Conservation (phyloP, 2,797 vertebrate species). For the Leuciscus waleckii region DNA sequence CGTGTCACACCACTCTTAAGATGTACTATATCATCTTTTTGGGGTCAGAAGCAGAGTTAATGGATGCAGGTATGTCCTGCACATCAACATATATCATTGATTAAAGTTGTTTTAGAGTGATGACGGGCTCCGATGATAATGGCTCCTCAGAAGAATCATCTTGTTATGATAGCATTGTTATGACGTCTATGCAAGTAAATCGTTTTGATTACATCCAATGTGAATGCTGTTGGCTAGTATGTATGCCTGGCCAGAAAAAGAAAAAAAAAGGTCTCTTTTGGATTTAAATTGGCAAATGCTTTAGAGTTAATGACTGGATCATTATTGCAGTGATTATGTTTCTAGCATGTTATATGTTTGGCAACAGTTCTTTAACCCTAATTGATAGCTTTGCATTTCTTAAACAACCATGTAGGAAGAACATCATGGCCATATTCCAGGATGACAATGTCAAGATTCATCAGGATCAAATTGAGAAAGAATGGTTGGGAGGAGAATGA, state of each 20-base stretch:
- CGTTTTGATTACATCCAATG: neutral
- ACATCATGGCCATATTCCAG: too few species aligned
- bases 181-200: neutral
- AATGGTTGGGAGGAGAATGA: too few species aligned
- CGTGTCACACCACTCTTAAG: neutral
- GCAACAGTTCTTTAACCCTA: too few species aligned
- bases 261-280: neutral
- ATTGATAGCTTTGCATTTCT: too few species aligned
- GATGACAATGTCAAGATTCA: too few species aligned
- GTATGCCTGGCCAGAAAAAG: neutral
- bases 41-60: constrained; percentile 24
- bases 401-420: too few species aligned
- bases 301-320: too few species aligned
- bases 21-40: constrained; percentile 31
- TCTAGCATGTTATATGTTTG: too few species aligned
- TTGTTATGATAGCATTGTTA: neutral
- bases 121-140: neutral
- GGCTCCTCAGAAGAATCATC: neutral
- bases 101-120: constrained; percentile 12
- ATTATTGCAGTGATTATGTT: too few species aligned
- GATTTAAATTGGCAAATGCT: too few species aligned
- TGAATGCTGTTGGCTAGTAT: neutral
- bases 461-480: too few species aligned
- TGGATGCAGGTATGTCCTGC: constrained; percentile 5
- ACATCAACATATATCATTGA: constrained; percentile 4